Conservation (phyloP, 2,113 vertebrate genomes). For the Cebus imitator region DNA sequence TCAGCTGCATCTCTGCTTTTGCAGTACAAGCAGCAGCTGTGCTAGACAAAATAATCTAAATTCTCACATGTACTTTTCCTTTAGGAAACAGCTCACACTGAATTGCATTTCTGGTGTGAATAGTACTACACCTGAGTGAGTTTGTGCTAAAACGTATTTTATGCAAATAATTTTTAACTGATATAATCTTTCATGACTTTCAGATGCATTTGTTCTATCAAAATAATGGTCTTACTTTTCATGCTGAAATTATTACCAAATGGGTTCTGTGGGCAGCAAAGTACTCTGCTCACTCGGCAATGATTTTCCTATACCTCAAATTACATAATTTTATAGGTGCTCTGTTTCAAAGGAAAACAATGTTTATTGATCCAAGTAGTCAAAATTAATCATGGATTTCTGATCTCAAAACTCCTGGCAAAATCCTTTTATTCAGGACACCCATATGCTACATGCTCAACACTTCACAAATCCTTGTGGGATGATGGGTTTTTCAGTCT, state of each 20-base stretch:
- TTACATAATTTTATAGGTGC: slow-evolving; percentile 74
- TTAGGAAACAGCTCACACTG: slow-evolving; percentile 79
- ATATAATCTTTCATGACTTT: slow-evolving; percentile 65
- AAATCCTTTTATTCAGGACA: slow-evolving; percentile 68
- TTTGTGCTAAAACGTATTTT: slow-evolving; percentile 60
- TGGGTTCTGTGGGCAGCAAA: slow-evolving; percentile 33
- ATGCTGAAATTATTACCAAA: slow-evolving; percentile 58
- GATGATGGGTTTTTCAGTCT: slow-evolving; percentile 62
- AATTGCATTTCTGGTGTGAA: slow-evolving; percentile 74
- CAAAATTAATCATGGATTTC: slow-evolving; percentile 74
- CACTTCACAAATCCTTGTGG: slow-evolving; percentile 67
- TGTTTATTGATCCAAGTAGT: slow-evolving; percentile 78
- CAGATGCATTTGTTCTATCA: slow-evolving; percentile 28
- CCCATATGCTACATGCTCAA: slow-evolving; percentile 48
- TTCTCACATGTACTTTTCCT: slow-evolving; percentile 81
- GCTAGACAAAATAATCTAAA: slow-evolving; percentile 83
- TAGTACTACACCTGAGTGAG: slow-evolving; percentile 64
- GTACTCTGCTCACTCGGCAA: slow-evolving; percentile 27
- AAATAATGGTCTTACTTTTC: slow-evolving; percentile 61
- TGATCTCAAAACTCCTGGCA: slow-evolving; percentile 72
- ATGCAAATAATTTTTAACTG: slow-evolving; percentile 69
- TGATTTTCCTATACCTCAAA: slow-evolving; percentile 76
- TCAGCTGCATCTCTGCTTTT: slow-evolving; percentile 83
- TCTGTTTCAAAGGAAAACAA: slow-evolving; percentile 77
- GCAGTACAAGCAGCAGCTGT: slow-evolving; percentile 81